Percentiles rank a stretch among this genome's conserved stretches.
These are phyloP conservation scores for Anas acuta DNA, from an alignment of 2,797 vertebrate genomes.

Conservation along the genomic window DNA sequence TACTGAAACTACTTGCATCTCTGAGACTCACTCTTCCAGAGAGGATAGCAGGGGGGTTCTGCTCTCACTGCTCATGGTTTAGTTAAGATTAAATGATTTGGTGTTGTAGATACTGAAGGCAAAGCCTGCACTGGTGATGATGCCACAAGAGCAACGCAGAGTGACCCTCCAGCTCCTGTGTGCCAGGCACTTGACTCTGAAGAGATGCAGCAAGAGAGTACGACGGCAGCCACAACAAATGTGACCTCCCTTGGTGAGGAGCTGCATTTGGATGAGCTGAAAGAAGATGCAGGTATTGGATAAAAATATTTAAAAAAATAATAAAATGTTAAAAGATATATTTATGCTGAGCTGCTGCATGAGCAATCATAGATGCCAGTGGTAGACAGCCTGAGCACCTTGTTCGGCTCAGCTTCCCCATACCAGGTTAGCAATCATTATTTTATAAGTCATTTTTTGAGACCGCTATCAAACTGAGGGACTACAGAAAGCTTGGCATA, in stretches of 20 bases:
- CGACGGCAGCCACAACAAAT: constrained; percentile 14
- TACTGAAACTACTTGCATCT: neutral
- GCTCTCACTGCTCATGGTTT: neutral
- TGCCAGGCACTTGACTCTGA: constrained; percentile 68
- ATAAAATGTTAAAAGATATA: neutral
- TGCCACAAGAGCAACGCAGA: constrained; percentile 31
- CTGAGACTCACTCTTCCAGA: neutral
- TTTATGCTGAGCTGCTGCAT: neutral
- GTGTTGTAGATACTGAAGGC: constrained; percentile 76
- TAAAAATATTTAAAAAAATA: neutral
- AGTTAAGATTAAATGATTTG: neutral
- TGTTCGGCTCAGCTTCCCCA: neutral
- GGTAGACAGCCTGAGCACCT: neutral
- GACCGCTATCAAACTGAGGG: neutral
- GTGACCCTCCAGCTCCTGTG: constrained; percentile 61
- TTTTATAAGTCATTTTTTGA: neutral
- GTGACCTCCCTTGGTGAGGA: constrained; percentile 59
- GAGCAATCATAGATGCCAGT: neutral
- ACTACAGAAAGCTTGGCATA: neutral
- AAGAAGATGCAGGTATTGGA: constrained; percentile 78
- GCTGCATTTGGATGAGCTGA: constrained; percentile 51
- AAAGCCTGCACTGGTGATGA: constrained; percentile 67
- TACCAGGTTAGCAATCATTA: neutral
- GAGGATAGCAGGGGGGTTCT: neutral
- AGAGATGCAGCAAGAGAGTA: constrained; percentile 63